Base-by-base conservation (phyloP, 2,888 invertebrate species). In the Cacoxenus indagator region DNA sequence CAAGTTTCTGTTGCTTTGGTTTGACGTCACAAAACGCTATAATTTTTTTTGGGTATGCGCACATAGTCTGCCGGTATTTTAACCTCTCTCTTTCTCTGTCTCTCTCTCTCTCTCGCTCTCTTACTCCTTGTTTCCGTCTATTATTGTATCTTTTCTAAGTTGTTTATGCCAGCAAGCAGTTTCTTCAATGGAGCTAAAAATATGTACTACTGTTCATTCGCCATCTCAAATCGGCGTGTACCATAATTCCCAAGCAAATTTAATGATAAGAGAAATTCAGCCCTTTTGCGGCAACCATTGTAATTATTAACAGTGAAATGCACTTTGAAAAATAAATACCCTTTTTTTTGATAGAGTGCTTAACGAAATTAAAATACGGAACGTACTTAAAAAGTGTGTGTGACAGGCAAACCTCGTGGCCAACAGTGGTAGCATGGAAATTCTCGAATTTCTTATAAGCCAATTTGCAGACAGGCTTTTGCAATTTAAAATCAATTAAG, bases 401-500 rank as follows among this genome's bases (percentile, higher is more conserved):
- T n/a, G n/a, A n/a, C n/a, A n/a, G n/a, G n/a, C n/a, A 14, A 37
- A 37, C 8, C 8, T 37, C 37, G 5, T 37, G 37, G 8, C 14
- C 37, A n/a, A 37, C 37, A 14, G 37, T 14, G 37, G 14, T 37
- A 37, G 14, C 14, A 37, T 37, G 37, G 8, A 1, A 37, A 37
- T 37, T 37, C 37, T 37, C 14, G 37, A 37, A 37, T 22, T 22
- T 59, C 11, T 59, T 31, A 27, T 59, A 59, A 59, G 37, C 59
- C 59, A 59, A 59, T 59, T 59, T 51, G 31, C 11, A 17, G 17
- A 59, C 59, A 27, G 29, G 59, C 11, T 31, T 59, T 59, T 59
- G 29, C 59, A 59, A 31, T 59, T 59, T 59, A 59, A 59, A 59
- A 59, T 59, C 11, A 59, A 59, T 59, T 59, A 59, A 57, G 31